Evolutionary conservation across 2,113 vertebrate species (phyloP).

Genomic region (Barbus barbus): DNA sequence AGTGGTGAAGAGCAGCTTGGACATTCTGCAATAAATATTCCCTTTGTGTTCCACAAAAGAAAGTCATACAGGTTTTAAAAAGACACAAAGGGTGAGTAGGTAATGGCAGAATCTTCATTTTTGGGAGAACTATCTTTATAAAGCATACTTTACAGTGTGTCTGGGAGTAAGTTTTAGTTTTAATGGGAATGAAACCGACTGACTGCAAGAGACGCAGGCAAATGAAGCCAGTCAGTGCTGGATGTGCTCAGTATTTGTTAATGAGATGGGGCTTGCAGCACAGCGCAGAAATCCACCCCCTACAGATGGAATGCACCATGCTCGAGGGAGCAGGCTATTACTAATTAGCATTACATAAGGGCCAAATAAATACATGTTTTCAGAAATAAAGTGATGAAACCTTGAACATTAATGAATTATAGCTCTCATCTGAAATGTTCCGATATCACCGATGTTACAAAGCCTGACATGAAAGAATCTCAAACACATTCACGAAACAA

Average conservation of each 20-base stretch:
- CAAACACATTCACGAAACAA: neutral
- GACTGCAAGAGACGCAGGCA: constrained; percentile 32
- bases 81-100: neutral
- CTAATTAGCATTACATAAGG: constrained; percentile 55
- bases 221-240: constrained; percentile 32
- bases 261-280: constrained; percentile 42
- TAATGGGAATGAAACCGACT: constrained; percentile 42
- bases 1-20: neutral
- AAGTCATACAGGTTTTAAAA: neutral
- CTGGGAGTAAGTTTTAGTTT: constrained; percentile 49
- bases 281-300: constrained; percentile 23
- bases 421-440: constrained; percentile 61
- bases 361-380: constrained; percentile 56
- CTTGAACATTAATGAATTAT: constrained; percentile 67
- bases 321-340: constrained; percentile 42
- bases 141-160: neutral
- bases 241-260: constrained; percentile 45
- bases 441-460: constrained; percentile 19
- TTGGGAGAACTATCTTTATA: neutral
- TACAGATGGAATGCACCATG: constrained; percentile 40
- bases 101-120: neutral
- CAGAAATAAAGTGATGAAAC: constrained; percentile 64
- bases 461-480: constrained; percentile 22
- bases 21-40: neutral
- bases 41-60: neutral